Percentiles rank a stretch among this genome's conserved stretches.
phyloP scores from a whole-genome alignment of 1,140 invertebrate species.

The Ips typographus region DNA sequence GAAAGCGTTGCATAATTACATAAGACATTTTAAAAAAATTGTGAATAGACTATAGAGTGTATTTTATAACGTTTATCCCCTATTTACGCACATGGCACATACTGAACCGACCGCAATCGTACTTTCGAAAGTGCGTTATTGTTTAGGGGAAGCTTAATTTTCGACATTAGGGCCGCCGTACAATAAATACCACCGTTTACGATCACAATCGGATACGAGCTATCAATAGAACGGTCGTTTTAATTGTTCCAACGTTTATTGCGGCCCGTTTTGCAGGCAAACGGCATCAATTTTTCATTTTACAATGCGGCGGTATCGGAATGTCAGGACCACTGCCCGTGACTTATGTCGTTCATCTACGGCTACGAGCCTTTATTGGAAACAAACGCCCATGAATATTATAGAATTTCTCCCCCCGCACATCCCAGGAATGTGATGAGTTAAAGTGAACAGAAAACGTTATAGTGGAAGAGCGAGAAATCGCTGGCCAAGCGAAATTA shows the following conservation, averaged over 20 bases:
- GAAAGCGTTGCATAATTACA: too few species aligned
- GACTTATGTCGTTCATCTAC: constrained; percentile 19
- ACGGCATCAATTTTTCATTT: constrained; percentile 26
- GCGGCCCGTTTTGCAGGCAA: constrained; percentile 22
- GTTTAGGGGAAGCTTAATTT: constrained; percentile 1
- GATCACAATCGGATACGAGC: constrained; percentile 28
- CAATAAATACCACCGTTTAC: constrained; percentile 25
- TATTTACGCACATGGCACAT: too few species aligned
- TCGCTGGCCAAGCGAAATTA: constrained; percentile 20
- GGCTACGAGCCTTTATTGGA: background rate
- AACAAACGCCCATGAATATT: background rate
- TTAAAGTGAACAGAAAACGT: too few species aligned
- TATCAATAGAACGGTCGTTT: constrained; percentile 29
- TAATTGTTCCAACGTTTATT: constrained; percentile 30
- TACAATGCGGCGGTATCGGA: constrained; percentile 15
- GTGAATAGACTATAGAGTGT: too few species aligned
- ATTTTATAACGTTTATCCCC: too few species aligned
- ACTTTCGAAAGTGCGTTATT: too few species aligned
- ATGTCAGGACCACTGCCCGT: constrained; percentile 18
- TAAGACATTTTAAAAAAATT: too few species aligned
- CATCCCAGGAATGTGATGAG: too few species aligned
- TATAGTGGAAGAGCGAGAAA: background rate
- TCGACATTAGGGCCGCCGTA: constrained; percentile 3
- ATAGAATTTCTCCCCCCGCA: background rate
- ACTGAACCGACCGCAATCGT: too few species aligned